These are phyloP conservation scores for Dasyornis broadbenti DNA, from an alignment of 2,113 vertebrate species.

Conservation along the genomic window DNA sequence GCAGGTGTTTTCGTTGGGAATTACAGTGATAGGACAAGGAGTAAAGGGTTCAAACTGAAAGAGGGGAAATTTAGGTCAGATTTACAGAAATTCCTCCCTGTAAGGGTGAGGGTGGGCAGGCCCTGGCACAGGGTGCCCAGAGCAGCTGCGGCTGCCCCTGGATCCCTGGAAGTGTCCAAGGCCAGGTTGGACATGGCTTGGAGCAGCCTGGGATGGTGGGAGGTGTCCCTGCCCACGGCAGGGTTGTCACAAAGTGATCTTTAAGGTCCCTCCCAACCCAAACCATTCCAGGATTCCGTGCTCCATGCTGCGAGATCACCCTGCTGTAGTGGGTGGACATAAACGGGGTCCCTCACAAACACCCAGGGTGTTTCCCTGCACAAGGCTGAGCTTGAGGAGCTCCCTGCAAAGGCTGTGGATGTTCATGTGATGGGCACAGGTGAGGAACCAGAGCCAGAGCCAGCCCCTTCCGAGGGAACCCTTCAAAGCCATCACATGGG, in stretches of 20 bases:
- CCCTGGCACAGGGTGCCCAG: neutral
- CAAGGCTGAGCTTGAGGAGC: neutral
- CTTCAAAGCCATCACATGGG: neutral
- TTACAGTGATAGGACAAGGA: neutral
- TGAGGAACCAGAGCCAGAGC: neutral
- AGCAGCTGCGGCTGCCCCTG: neutral
- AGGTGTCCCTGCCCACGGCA: neutral
- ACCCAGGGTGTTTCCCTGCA: neutral
- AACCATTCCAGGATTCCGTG: neutral
- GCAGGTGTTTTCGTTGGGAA: neutral
- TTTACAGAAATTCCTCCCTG: neutral
- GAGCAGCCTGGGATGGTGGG: rapidly evolving
- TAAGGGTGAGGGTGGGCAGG: rapidly evolving
- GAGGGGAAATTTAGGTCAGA: neutral
- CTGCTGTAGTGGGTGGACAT: rapidly evolving
- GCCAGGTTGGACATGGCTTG: neutral
- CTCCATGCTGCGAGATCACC: neutral
- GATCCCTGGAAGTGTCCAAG: neutral
- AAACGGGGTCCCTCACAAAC: neutral
- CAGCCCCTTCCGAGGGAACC: neutral
- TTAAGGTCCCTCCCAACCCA: neutral
- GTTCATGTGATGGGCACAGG: neutral
- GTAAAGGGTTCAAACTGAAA: neutral
- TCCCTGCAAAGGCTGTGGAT: neutral
- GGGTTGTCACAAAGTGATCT: neutral